phyloP scores from a whole-genome alignment of 2,113 vertebrate species.

The Chloroceryle aenea region DNA sequence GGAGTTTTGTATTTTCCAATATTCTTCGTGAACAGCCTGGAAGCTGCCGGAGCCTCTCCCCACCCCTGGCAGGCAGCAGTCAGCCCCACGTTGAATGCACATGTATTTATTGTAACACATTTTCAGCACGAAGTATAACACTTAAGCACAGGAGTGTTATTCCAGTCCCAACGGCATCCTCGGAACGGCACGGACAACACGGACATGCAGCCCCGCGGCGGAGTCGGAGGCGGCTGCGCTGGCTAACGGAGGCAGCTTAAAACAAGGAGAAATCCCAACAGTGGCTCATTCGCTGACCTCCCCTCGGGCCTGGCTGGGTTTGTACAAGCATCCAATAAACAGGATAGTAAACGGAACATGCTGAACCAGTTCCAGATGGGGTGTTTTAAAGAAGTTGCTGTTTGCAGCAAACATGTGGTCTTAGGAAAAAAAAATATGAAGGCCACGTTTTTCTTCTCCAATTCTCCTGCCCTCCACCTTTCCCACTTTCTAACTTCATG shows the following conservation, averaged over 20 bases:
- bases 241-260: neutral
- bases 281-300: neutral
- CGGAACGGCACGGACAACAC: neutral
- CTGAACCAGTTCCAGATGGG: neutral
- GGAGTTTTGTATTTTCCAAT: neutral
- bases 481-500: neutral
- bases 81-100: neutral
- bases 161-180: neutral
- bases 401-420: neutral
- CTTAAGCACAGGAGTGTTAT: neutral
- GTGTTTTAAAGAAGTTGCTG: neutral
- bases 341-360: neutral
- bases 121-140: conserved; percentile 44
- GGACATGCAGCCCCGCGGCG: neutral
- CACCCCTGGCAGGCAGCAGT: neutral
- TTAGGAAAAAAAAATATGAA: neutral
- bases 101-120: conserved; percentile 67
- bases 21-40: neutral
- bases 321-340: neutral
- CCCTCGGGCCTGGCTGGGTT: neutral
- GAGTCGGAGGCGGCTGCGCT: neutral
- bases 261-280: neutral
- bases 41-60: neutral
- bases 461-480: neutral
- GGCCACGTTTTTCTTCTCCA: neutral